Evolutionary conservation across 2,888 invertebrate species (phyloP).

Genomic region (Zygaena filipendulae): DNA sequence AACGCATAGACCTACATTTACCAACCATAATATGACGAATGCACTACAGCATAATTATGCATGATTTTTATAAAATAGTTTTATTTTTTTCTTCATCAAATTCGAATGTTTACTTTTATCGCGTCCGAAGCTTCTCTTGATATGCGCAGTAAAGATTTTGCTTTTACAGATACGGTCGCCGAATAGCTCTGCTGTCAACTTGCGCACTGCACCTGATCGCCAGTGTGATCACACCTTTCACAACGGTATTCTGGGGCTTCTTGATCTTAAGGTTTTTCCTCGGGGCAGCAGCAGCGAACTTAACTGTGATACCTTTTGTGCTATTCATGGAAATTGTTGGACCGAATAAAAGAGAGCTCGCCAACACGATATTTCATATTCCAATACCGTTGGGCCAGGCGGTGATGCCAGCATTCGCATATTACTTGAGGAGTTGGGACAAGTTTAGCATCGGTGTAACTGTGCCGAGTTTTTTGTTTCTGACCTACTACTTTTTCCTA

Average conservation of each 20-base stretch:
- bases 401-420: conserved; percentile 67
- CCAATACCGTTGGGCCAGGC: conserved; percentile 72
- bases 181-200: conserved; percentile 69
- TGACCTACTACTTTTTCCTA: conserved; percentile 72
- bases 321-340: conserved; percentile 71
- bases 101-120: no score
- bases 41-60: no score
- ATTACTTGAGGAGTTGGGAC: conserved; percentile 70
- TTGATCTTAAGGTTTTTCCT: conserved; percentile 71
- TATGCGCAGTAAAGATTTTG: no score
- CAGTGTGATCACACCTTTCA: conserved; percentile 71
- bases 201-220: conserved; percentile 73
- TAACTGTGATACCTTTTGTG: conserved; percentile 76
- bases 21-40: no score
- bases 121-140: no score
- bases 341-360: conserved; percentile 41
- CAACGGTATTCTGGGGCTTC: conserved; percentile 65
- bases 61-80: no score
- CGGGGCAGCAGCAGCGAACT: conserved; percentile 77
- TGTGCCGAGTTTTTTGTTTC: conserved; percentile 60
- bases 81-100: no score
- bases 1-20: no score
- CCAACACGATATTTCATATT: conserved; percentile 67
- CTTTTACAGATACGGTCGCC: conserved; percentile 74
- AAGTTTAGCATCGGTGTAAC: conserved; percentile 70